Base-by-base conservation (phyloP, 2,888 invertebrate species). In the Ectropis crepuscularia region DNA sequence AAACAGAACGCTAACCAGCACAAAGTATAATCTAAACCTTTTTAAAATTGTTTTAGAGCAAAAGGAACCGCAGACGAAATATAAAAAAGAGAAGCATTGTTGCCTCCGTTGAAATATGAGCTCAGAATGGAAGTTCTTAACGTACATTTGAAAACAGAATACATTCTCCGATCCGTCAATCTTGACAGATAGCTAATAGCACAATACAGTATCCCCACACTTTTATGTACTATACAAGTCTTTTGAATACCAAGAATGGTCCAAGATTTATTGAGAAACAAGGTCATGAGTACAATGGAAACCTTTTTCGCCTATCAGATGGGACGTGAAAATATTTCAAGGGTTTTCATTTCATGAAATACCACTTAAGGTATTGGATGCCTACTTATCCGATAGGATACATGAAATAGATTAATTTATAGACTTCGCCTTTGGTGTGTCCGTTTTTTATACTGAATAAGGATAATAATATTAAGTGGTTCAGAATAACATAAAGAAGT, bases 51-150 rank as follows among this genome's bases (percentile, higher is more conserved):
- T 59, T 69, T 67, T 68, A 70, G 65, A 53, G 63, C 62, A 63
- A 73, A 72, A 55, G 55, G 67, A 66, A 57, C 68, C 62, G 61
- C 70, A 76, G 69, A 72, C 67, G 70, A 75, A 79, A 78, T 75
- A 74, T 72, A 78, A 77, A 68, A 69, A 70, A 67, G 51, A 69
- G 59, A 65, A 61, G 71, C 72, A 77, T 76, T 80, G 75, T 78
- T 69, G 53, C 70, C 72, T 64, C 72, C 75, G 74, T 75, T 79
- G 74, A 82, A 82, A 82, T 82, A 82, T 79, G 78, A 76, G 74
- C 65, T 68, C 67, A 63, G 53, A 73, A 58, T 53, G 59, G 76
- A 81, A 83, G 73, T 81, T 81, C 63, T 58, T 76, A 77, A 73
- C 72, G 74, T 77, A 76, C 72, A 72, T 72, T 68, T 70, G 73